phyloP scores from a whole-genome alignment of 2,888 invertebrate species.

The Ectemnius lituratus region DNA sequence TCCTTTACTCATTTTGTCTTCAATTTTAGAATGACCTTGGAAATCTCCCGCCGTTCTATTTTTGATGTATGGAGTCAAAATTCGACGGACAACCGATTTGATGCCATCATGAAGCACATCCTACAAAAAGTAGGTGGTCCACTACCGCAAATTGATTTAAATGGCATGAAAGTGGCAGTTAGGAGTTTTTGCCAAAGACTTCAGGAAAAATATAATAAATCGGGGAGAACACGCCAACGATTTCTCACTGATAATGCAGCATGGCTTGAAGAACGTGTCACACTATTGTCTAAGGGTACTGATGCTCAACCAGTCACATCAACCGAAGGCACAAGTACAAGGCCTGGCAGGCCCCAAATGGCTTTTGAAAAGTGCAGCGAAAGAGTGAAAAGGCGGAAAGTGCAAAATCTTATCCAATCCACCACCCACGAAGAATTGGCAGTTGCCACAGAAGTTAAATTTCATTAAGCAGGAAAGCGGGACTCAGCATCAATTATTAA shows the following conservation, averaged over 20 bases:
- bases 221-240: background rate
- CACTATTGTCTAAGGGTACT: background rate
- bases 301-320: background rate
- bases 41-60: conserved; percentile 1
- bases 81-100: background rate
- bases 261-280: background rate
- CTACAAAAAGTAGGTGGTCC: background rate
- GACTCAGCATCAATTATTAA: conserved; percentile 15
- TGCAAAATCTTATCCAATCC: conserved; percentile 3
- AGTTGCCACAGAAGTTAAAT: conserved; percentile 3
- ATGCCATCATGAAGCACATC: background rate
- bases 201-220: background rate
- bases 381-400: conserved; percentile 7
- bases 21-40: conserved; percentile 2
- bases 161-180: background rate
- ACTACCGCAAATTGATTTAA: background rate
- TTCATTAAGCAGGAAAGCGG: conserved; percentile 6
- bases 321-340: background rate
- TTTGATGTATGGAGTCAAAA: conserved; percentile 3
- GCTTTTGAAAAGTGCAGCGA: conserved; percentile 3
- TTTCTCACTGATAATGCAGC: background rate
- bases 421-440: conserved; percentile 10
- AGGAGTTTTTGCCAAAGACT: background rate
- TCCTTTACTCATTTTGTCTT: background rate
- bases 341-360: background rate